phyloP scores from a whole-genome alignment of 2,797 vertebrate genomes.

The Typhlichthys eigenmanni region DNA sequence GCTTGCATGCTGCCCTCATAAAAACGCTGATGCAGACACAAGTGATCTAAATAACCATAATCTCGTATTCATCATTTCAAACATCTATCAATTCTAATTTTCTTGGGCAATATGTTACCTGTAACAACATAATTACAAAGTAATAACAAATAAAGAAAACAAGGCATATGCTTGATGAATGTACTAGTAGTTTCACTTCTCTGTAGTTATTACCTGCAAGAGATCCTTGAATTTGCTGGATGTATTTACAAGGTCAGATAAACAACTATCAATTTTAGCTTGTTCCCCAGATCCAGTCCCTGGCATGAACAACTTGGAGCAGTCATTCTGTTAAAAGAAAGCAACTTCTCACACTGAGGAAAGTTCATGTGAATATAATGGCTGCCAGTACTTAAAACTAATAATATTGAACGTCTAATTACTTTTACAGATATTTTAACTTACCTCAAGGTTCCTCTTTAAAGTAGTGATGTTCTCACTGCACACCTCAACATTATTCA shows the following conservation, averaged over 20 bases:
- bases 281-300: slow-evolving; percentile 85
- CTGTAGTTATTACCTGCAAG: slow-evolving; percentile 82
- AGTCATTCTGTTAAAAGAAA: slow-evolving; percentile 84
- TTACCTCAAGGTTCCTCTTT: slow-evolving; percentile 95
- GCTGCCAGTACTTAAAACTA: background rate
- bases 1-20: too few species aligned
- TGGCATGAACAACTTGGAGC: slow-evolving; percentile 90
- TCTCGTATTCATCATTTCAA: background rate
- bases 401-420: background rate
- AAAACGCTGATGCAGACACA: background rate
- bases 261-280: slow-evolving; percentile 96
- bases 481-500: slow-evolving; percentile 96
- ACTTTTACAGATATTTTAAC: background rate
- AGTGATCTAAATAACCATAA: background rate
- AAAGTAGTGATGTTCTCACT: slow-evolving; percentile 96
- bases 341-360: background rate
- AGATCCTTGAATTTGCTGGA: slow-evolving; percentile 95
- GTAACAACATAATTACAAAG: background rate
- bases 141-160: background rate
- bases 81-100: background rate
- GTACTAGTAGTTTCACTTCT: background rate
- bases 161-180: background rate
- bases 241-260: slow-evolving; percentile 90
- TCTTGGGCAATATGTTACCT: too few species aligned
- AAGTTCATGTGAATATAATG: background rate